Base-by-base conservation (phyloP, 2,888 invertebrate genomes). In the Cephonodes hylas region DNA sequence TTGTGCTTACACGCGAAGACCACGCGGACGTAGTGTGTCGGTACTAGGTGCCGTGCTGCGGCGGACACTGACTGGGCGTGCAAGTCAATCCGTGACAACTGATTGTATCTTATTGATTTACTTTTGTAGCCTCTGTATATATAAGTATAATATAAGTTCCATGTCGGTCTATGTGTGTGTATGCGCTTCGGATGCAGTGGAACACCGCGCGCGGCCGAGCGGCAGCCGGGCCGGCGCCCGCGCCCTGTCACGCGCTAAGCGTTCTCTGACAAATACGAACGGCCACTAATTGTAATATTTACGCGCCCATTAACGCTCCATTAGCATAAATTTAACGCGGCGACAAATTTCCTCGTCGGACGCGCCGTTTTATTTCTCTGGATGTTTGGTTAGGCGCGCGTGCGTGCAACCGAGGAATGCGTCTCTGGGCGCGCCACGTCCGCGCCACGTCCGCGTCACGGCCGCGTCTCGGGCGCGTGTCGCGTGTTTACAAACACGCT, bases 261-360 rank as follows among this genome's bases (percentile, higher is more conserved):
- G 66, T 56, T 61, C 64, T 53, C 64, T 68, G 68, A 69, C 64
- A 63, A 68, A 65, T 68, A 74, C 71, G 74, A 72, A 76, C 74
- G 72, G 74, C 34, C 76, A 74, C 81, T 80, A 80, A 81, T 80
- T 77, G 75, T 79, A 77, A 80, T 81, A 81, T 83, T 77, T 77
- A 80, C 74, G 81, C 69, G 70, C 75, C 77, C 80, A 80, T 86
- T 83, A 84, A 83, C 84, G 75, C 75, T 85, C 86, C 89, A 88
- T 88, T 88, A 88, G 84, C 85, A 82, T 88, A 86, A 88, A 89
- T 85, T 81, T 86, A 79, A 77, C 71, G 79, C 66, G 75, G 75
- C 79, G 87, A 88, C 88, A 84, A 88, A 89, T 88, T 79, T 53
- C 10, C 53, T 53, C 31, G 53, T 27, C 53, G 27, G 53, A 53